Evolutionary conservation across 2,888 invertebrate genomes (phyloP), one percentile per base, ranked within the genome.

Genomic region (Rosalia funebris): DNA sequence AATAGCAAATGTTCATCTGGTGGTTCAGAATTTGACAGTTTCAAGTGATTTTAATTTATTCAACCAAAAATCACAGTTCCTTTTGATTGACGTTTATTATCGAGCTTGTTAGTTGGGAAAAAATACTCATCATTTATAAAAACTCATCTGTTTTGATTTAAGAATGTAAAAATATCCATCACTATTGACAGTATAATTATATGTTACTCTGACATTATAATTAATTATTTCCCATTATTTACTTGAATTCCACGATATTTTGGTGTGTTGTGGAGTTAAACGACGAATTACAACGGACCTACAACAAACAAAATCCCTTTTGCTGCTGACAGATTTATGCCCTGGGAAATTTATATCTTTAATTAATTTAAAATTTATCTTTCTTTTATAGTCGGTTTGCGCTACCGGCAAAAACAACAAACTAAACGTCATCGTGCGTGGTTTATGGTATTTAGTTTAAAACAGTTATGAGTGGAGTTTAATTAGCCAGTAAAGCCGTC

Each of bases 301-400:
- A n/a, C 10, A n/a, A 34, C 10, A 34, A 34, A 34, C 34, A 34
- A 3, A 34, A 12, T 37, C 17, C 10, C 1, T 34, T 9, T 20
- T 17, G 5, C 37, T 7, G 36, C 1, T 20, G 37, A 37, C 12
- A 20, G 48, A 5, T 50, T 50, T 50, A 50, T 46, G 45, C 20
- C 11, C 17, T 50, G 10, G 14, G n/a, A 50, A 37, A 50, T 37
- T 37, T 25, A 34, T 14, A 19, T 11, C 37, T 37, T 19, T 15
- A 36, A 36, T 50, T 50, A 50, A 50, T 20, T 20, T 16, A 12
- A 17, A 20, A 50, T 50, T 37, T 50, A 50, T 34, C 17, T 37
- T 3, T 20, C 16, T 50, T 50, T 50, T 20, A 37, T 36, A 20
- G 19, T 12, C 9, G 15, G 45, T 45, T 20, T 45, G 20, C 20